Evolutionary conservation across 2,888 invertebrate genomes (phyloP).

Genomic region (Ophion costatus): DNA sequence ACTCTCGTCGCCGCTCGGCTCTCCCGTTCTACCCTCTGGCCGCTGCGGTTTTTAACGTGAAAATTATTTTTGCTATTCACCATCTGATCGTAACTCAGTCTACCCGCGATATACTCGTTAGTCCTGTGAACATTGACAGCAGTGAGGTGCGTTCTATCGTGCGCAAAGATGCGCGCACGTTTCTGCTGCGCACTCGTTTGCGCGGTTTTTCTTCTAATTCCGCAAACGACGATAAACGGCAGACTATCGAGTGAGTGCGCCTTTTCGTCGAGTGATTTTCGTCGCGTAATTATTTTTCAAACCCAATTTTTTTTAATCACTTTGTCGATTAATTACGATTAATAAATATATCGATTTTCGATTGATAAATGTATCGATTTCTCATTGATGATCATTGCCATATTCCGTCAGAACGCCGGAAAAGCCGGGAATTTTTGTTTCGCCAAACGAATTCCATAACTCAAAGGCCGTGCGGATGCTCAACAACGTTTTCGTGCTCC

Average conservation of each 20-base stretch:
- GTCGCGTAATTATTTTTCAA: background rate
- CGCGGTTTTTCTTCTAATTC: constrained; percentile 3
- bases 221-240: background rate
- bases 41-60: background rate
- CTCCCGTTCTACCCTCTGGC: background rate
- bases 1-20: background rate
- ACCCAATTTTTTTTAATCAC: background rate
- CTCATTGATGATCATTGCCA: background rate
- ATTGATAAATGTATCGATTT: background rate
- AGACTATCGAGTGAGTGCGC: constrained; percentile 27
- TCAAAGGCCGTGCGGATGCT: constrained; percentile 74
- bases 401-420: constrained; percentile 20
- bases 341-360: background rate
- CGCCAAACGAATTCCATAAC: constrained; percentile 69
- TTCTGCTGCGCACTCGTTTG: constrained; percentile 28
- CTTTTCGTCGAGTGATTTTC: no score
- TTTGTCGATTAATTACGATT: background rate
- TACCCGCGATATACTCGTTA: background rate
- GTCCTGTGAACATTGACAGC: constrained; percentile 27
- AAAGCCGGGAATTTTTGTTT: constrained; percentile 66
- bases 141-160: background rate
- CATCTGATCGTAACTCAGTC: background rate
- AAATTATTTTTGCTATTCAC: constrained; percentile 16
- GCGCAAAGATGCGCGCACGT: constrained; percentile 32
- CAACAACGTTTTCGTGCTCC: constrained; percentile 69